These are phyloP conservation scores for Musca vetustissima DNA, from an alignment of 1,140 invertebrate genomes.

Conservation along the genomic window DNA sequence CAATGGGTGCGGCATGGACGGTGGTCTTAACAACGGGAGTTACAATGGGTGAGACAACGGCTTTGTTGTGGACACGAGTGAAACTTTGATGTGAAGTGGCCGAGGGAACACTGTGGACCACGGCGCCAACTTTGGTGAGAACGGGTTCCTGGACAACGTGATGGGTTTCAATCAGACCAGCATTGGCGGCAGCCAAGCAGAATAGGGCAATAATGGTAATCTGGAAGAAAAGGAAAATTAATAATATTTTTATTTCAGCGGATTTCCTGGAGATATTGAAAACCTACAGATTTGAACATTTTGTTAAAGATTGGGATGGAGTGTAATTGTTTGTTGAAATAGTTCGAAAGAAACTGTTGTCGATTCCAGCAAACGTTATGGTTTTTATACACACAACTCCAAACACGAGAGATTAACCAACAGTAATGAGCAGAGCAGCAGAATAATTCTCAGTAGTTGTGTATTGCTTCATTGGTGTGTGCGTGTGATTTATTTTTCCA, in stretches of 20 bases:
- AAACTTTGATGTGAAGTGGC: slow-evolving; percentile 59
- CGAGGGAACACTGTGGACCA: slow-evolving; percentile 54
- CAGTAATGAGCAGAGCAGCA: too few species aligned
- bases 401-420: too few species aligned
- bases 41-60: slow-evolving; percentile 28
- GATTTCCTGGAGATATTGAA: too few species aligned
- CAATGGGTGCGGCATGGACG: slow-evolving; percentile 10
- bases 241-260: not conserved
- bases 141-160: slow-evolving; percentile 40
- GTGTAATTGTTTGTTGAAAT: not conserved
- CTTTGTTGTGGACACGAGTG: slow-evolving; percentile 44
- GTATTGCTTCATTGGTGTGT: too few species aligned
- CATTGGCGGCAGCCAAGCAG: slow-evolving; percentile 56
- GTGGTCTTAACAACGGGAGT: slow-evolving; percentile 39
- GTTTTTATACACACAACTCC: too few species aligned
- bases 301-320: slow-evolving; percentile 27
- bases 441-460: too few species aligned
- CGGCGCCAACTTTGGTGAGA: slow-evolving; percentile 44
- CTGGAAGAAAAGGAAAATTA: slow-evolving; percentile 37
- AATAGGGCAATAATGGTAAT: slow-evolving; percentile 57
- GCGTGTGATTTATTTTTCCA: too few species aligned
- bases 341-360: too few species aligned
- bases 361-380: too few species aligned
- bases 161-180: slow-evolving; percentile 55
- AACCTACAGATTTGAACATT: slow-evolving; percentile 52